phyloP scores from a whole-genome alignment of 1,140 invertebrate species.

The Formica selysi region DNA sequence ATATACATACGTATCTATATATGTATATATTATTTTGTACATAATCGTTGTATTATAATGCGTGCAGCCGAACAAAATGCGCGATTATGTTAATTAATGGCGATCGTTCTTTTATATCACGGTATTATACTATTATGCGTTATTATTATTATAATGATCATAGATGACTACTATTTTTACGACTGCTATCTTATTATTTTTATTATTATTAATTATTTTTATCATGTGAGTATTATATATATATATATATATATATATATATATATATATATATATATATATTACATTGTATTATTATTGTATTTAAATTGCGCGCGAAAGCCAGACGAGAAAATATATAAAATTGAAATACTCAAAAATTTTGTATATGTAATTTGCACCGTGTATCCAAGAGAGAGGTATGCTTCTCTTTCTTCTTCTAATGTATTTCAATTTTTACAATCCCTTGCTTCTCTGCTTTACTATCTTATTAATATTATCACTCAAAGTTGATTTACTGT shows the following conservation, averaged over 20 bases:
- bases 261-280: not conserved
- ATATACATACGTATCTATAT: constrained; percentile 6
- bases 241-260: constrained; percentile 52
- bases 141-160: constrained; percentile 38
- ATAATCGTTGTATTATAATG: constrained; percentile 83
- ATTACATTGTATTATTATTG: constrained; percentile 76
- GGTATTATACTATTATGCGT: constrained; percentile 13
- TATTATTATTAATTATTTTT: constrained; percentile 68
- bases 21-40: constrained; percentile 81
- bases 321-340: constrained; percentile 75
- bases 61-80: constrained; percentile 46
- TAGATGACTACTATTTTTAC: constrained; percentile 39
- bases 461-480: not conserved
- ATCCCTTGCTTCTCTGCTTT: not conserved
- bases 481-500: not conserved
- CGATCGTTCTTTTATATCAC: constrained; percentile 29
- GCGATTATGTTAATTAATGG: constrained; percentile 57
- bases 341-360: constrained; percentile 66
- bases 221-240: constrained; percentile 73
- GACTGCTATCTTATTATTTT: constrained; percentile 66
- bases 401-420: not conserved
- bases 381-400: not conserved
- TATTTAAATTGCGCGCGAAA: constrained; percentile 83
- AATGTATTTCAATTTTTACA: constrained; percentile 16
- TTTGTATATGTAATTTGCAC: not conserved